These are phyloP conservation scores for Zoanthus solanderi DNA, from an alignment of 92 coral and sea anemone species.

Conservation along the genomic window DNA sequence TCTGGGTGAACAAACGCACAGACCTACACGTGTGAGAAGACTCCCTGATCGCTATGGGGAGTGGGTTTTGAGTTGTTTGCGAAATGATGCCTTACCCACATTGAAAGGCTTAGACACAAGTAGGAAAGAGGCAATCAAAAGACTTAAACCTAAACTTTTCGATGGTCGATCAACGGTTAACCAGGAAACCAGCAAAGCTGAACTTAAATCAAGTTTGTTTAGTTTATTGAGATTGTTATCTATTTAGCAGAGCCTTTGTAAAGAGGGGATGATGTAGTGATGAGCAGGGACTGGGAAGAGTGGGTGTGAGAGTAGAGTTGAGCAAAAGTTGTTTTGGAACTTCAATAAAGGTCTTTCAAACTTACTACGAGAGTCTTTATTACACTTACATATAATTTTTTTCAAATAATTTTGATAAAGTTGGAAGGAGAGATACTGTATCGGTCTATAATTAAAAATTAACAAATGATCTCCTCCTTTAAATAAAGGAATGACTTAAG, in stretches of 20 bases:
- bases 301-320: not conserved
- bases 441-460: no score
- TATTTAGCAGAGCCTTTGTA: not conserved
- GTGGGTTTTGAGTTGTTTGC: conserved; percentile 37
- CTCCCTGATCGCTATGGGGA: conserved; percentile 62
- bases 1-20: conserved; percentile 27
- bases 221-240: not conserved
- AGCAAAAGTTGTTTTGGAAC: no score
- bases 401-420: no score
- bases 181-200: not conserved
- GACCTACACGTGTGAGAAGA: conserved; percentile 52
- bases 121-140: no score
- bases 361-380: no score
- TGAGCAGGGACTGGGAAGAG: no score
- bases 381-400: no score
- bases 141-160: not conserved
- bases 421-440: no score
- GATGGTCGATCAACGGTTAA: not conserved
- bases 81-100: not conserved
- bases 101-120: not conserved
- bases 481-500: no score
- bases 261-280: not conserved
- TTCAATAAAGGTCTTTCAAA: no score
- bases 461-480: no score
- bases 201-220: not conserved